Evolutionary conservation across 2,888 invertebrate species (phyloP), one percentile per base, ranked within the genome.

Genomic region (Erebia epiphron): DNA sequence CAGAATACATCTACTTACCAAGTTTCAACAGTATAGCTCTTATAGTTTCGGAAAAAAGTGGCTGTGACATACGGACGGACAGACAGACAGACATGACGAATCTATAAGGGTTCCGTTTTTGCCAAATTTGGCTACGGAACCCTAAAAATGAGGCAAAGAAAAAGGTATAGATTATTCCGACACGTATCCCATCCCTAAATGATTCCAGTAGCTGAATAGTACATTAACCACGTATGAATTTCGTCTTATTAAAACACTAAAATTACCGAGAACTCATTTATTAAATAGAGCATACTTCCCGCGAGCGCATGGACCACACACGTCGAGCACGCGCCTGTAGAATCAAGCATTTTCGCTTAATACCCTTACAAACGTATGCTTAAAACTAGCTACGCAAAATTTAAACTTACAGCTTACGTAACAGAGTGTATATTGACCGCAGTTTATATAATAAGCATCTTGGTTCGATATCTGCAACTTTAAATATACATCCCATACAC

Each of bases 231-330:
- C 18, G 50, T 56, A 64, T 58, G 26, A 60, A 41, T 73, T 65
- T 67, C 67, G 52, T 61, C 61, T 16, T 61, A 65, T 54, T 70
- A 64, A 68, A 61, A 61, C 46, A 65, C 49, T 70, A 64, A 68
- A 61, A 61, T 69, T 69, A 71, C 68, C 60, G 54, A 73, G 71
- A 73, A 71, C 69, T 69, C 26, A 69, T 69, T 73, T 65, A 68
- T 62, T 70, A 75, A 75, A 75, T 78, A 73, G 79, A 80, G 79
- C 76, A 78, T 70, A 75, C 70, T 79, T 75, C 76, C 65, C 57
- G 9, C 14, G 61, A 54, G 57, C 65, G 73, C 54, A 71, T 70
- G 64, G 80, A 80, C 80, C 81, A 81, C 81, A 81, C 80, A 79
- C 79, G 79, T 74, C 56, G 75, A 73, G 76, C 76, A 75, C 77